Base-by-base conservation (phyloP, 1,140 invertebrate species). In the Magallana angulata region DNA sequence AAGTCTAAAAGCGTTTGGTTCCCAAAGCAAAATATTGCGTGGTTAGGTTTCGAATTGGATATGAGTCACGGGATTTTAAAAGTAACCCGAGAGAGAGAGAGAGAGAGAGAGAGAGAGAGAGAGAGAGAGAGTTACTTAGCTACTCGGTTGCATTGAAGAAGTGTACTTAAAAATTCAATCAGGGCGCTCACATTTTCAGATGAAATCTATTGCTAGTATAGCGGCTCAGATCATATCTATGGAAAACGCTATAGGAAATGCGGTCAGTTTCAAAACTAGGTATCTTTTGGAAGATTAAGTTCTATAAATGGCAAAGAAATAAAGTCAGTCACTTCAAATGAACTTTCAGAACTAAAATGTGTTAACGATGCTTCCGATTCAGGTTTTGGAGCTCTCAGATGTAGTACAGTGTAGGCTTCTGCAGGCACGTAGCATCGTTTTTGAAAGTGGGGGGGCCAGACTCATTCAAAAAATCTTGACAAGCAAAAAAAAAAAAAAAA, bases 191-290 rank as follows among this genome's bases (percentile, higher is more conserved):
- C 58, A 81, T 30, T 87, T 88, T 71, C 30, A 0, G 6, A 71
- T 68, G 48, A 88, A 68, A 18, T 85, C 76, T 24, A 58, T 89
- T 58, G 86, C 88, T 18, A 64, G 62, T 24, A 68, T 89, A 30
- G 86, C 89, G 8, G 90, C 88, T 57, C 88, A 87, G 56, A 85
- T 89, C 56, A 88, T 90, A 76, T 89, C 88, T 9, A 57, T 88
- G 84, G 36, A 87, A 30, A 62, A 8, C 7, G 88, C 89, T 9
- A 57, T 90, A 14, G 87, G 87, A 12, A 64, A 82, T 18, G 16
- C 76, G 48, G 86, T 88, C n/a, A 8, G 68, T 36, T 18, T 56
- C 6, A 84, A 56, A 11, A 86, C 88, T 9, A 89, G 88, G 56
- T 68, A 85, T 83, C 60, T 90, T 18, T 82, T 88, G 30, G 87